These are phyloP conservation scores for Tokudaia tokunoshimensis DNA, from an alignment of 2,797 vertebrate genomes.

Conservation along the genomic window DNA sequence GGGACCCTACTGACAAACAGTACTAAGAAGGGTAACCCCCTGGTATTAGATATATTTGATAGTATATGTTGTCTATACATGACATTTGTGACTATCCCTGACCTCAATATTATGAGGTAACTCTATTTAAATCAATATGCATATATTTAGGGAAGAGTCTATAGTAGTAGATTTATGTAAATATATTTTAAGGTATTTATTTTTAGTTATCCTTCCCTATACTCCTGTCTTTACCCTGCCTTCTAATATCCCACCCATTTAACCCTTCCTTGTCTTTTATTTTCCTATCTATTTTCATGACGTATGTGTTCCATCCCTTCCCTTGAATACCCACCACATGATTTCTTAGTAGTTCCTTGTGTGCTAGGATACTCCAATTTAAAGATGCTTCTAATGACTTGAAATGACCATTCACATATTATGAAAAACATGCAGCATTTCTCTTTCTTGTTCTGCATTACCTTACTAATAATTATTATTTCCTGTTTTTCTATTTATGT, in stretches of 20 bases:
- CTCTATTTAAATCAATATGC: too few species aligned
- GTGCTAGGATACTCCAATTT: not conserved
- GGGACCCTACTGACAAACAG: too few species aligned
- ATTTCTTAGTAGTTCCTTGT: not conserved
- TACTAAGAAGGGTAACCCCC: too few species aligned
- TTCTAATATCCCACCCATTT: not conserved
- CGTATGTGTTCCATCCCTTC: not conserved
- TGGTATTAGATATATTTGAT: too few species aligned
- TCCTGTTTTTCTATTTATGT: not conserved
- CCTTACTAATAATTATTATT: not conserved
- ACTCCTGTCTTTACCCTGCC: not conserved
- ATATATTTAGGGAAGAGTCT: not conserved
- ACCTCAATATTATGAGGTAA: too few species aligned
- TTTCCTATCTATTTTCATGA: not conserved
- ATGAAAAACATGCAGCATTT: not conserved
- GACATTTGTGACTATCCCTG: too few species aligned
- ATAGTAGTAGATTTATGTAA: not conserved
- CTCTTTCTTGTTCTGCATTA: not conserved
- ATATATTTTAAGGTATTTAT: not conserved
- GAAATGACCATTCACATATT: not conserved
- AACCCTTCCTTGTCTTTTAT: not conserved
- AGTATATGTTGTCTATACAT: too few species aligned
- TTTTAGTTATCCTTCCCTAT: too few species aligned
- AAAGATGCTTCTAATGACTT: not conserved
- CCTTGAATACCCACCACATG: not conserved